Evolutionary conservation across 2,888 invertebrate species (phyloP).

Genomic region (Lepidochitona cinerea): DNA sequence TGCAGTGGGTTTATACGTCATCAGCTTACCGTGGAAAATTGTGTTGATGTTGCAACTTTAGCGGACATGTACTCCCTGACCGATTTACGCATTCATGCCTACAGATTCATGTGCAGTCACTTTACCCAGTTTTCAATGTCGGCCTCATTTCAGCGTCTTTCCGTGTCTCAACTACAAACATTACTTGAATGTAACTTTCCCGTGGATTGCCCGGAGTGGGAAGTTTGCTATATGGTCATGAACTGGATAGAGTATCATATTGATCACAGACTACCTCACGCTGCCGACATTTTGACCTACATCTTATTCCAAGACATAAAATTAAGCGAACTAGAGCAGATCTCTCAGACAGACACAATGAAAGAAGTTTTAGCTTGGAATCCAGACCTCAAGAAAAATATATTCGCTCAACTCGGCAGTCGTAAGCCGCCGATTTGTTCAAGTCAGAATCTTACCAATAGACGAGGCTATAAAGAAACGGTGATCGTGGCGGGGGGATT

Average conservation of each 20-base stretch:
- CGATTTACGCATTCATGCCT: constrained; percentile 76
- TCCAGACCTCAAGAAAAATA: background rate
- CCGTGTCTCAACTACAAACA: constrained; percentile 76
- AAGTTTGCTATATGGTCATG: constrained; percentile 76
- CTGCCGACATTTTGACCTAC: constrained; percentile 71
- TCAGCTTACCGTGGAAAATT: constrained; percentile 81
- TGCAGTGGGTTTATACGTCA: constrained; percentile 79
- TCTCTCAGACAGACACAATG: constrained; percentile 19
- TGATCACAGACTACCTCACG: constrained; percentile 68
- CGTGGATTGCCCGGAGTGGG: constrained; percentile 79
- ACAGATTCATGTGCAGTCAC: constrained; percentile 79
- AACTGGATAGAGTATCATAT: constrained; percentile 75
- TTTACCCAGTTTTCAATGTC: constrained; percentile 77
- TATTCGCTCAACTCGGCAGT: background rate
- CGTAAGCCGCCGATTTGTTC: background rate
- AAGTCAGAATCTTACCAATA: constrained; percentile 73
- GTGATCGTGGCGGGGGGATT: constrained; percentile 81
- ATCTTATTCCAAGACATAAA: constrained; percentile 73
- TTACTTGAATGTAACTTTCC: constrained; percentile 79
- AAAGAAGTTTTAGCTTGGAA: constrained; percentile 2
- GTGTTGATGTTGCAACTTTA: constrained; percentile 80
- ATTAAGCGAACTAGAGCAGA: constrained; percentile 24
- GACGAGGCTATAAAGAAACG: constrained; percentile 80
- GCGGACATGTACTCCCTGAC: constrained; percentile 80
- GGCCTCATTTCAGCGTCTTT: constrained; percentile 77